These are phyloP conservation scores for Drosophila ezoana DNA, from an alignment of 2,888 invertebrate genomes.

Conservation along the genomic window DNA sequence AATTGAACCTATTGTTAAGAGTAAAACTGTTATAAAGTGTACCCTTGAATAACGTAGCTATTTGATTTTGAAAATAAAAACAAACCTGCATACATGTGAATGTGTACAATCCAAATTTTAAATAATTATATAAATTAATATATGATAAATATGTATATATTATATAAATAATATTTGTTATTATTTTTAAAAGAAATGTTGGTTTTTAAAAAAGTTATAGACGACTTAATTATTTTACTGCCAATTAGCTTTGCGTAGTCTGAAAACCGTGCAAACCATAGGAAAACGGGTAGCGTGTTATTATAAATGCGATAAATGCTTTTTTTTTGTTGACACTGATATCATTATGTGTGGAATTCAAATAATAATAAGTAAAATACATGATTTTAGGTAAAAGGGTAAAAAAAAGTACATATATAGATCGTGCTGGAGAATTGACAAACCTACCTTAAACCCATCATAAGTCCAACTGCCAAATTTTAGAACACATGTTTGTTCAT, in stretches of 20 bases:
- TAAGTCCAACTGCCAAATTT: conserved; percentile 99
- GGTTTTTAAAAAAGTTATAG: not conserved
- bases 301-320: conserved; percentile 46
- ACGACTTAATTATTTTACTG: conserved; percentile 10
- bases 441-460: conserved; percentile 97
- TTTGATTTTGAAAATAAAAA: conserved; percentile 1
- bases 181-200: not conserved
- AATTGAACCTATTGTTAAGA: conserved; percentile 20
- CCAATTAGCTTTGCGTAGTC: conserved; percentile 11
- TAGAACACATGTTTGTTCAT: conserved; percentile 98
- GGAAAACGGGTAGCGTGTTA: conserved; percentile 41
- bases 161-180: conserved; percentile 1
- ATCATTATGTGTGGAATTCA: conserved; percentile 30
- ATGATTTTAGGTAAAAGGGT: conserved; percentile 37
- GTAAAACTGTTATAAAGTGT: conserved; percentile 24
- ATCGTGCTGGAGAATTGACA: conserved; percentile 56
- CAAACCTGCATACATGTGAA: not conserved
- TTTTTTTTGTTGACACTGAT: conserved; percentile 24
- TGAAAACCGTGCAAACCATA: conserved; percentile 21
- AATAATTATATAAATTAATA: conserved; percentile 12
- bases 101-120: conserved; percentile 11
- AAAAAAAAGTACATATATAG: conserved; percentile 23
- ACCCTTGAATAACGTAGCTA: conserved; percentile 52
- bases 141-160: not conserved
- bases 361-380: conserved; percentile 26